Evolutionary conservation across 2,888 invertebrate species (phyloP).

Genomic region (Oscheius sp.): DNA sequence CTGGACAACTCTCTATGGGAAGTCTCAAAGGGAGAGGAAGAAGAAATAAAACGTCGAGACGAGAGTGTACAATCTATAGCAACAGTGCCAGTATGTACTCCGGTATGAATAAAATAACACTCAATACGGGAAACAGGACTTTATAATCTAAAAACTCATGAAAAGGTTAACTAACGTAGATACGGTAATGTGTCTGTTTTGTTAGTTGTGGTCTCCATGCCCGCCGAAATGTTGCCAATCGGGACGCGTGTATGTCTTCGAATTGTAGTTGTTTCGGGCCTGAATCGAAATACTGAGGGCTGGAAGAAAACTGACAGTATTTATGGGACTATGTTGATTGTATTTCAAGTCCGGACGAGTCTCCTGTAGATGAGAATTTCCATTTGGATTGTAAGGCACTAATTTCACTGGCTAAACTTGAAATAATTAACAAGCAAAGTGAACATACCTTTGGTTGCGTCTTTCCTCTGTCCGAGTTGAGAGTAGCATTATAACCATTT

Average conservation of each 20-base stretch:
- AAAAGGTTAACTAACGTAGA: too few relatives aligned
- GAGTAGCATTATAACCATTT: conserved; percentile 11
- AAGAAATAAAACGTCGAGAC: background rate
- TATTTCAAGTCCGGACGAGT: conserved; percentile 24
- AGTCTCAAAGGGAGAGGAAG: background rate
- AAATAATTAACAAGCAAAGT: background rate
- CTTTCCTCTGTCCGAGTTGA: conserved; percentile 6
- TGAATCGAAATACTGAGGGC: too few relatives aligned
- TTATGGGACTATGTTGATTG: conserved; percentile 15
- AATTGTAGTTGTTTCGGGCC: background rate
- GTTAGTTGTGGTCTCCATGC: too few relatives aligned
- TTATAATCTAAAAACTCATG: too few relatives aligned
- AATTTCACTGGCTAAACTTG: background rate
- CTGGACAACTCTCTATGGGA: conserved; percentile 15
- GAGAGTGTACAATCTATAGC: too few relatives aligned
- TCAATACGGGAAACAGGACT: background rate
- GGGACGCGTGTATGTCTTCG: background rate
- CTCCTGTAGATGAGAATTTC: background rate
- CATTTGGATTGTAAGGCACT: background rate
- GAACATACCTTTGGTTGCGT: background rate
- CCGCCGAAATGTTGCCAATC: conserved; percentile 15
- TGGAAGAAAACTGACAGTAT: conserved; percentile 4
- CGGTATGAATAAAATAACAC: too few relatives aligned
- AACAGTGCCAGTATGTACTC: too few relatives aligned
- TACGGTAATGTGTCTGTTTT: too few relatives aligned